A percentile compares a stretch with the other conserved stretches of the same genome.
Conservation (phyloP, 2,797 vertebrate genomes). For the Amblyopsis hoosieri region DNA sequence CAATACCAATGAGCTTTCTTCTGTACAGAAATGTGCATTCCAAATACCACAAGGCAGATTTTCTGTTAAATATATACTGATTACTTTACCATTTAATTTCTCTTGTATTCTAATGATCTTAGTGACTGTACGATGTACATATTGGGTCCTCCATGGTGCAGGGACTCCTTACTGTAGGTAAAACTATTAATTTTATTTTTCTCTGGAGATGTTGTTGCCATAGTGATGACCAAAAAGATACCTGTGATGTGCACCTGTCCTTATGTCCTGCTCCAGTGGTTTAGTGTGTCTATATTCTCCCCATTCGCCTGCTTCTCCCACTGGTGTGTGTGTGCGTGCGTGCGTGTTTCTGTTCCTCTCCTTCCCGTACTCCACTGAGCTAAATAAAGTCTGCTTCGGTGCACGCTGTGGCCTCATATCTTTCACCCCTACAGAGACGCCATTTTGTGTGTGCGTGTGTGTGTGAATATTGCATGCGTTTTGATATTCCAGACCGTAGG, state of each 20-base stretch:
- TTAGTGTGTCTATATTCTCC: conserved; percentile 76
- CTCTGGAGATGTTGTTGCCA: conserved; percentile 84
- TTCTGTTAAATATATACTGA: conserved; percentile 63
- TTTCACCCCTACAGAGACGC: conserved; percentile 57
- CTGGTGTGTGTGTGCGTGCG: conserved; percentile 68
- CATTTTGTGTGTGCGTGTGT: conserved; percentile 58
- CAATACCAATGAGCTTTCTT: conserved; percentile 88
- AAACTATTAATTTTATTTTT: conserved; percentile 63
- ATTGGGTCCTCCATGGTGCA: conserved; percentile 72
- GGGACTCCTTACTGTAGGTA: conserved; percentile 79
- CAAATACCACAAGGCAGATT: conserved; percentile 84
- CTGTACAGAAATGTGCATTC: conserved; percentile 88
- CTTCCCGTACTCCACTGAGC: conserved; percentile 79
- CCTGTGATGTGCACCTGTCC: conserved; percentile 86
- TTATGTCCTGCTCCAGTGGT: conserved; percentile 83
- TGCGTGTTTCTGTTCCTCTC: conserved; percentile 63
- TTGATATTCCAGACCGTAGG: conserved; percentile 54
- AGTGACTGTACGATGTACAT: conserved; percentile 80
- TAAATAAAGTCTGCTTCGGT: conserved; percentile 87
- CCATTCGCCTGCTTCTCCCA: conserved; percentile 64
- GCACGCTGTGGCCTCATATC: conserved; percentile 72
- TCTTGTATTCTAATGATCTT: conserved; percentile 72
- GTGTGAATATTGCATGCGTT: conserved; percentile 37
- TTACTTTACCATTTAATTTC: conserved; percentile 61
- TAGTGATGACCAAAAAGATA: conserved; percentile 87